These are phyloP conservation scores for Mus spretus DNA, from an alignment of 2,797 vertebrate species.

Conservation along the genomic window DNA sequence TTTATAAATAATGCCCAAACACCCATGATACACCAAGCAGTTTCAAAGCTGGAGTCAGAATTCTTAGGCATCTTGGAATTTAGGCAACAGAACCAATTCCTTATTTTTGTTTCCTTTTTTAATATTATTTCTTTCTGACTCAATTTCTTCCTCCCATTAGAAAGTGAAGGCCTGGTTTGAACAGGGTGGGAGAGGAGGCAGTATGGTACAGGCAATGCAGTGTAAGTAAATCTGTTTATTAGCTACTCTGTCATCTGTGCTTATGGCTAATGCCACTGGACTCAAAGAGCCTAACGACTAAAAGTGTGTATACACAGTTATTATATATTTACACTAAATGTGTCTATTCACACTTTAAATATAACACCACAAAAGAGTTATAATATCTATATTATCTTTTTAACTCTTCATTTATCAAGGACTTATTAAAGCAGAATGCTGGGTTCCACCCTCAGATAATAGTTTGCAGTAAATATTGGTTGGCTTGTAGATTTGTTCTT, in stretches of 20 bases:
- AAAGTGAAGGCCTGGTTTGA: neutral
- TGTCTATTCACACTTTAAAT: neutral
- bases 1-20: neutral
- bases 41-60: neutral
- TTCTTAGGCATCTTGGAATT: slow-evolving; percentile 2
- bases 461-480: neutral
- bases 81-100: neutral
- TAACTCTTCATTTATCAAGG: neutral
- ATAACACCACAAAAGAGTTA: neutral
- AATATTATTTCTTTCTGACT: neutral
- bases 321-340: neutral
- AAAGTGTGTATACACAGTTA: neutral
- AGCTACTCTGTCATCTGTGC: slow-evolving; percentile 13
- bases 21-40: neutral
- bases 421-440: neutral
- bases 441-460: neutral
- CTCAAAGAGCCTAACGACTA: neutral
- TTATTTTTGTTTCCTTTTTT: neutral
- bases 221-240: neutral
- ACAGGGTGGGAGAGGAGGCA: neutral
- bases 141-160: neutral
- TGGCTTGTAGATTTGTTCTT: neutral
- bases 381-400: neutral
- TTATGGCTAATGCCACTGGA: neutral
- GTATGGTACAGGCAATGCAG: neutral